Evolutionary conservation across 2,888 invertebrate genomes (phyloP).

Genomic region (Mongoloraphidia duomilia): DNA sequence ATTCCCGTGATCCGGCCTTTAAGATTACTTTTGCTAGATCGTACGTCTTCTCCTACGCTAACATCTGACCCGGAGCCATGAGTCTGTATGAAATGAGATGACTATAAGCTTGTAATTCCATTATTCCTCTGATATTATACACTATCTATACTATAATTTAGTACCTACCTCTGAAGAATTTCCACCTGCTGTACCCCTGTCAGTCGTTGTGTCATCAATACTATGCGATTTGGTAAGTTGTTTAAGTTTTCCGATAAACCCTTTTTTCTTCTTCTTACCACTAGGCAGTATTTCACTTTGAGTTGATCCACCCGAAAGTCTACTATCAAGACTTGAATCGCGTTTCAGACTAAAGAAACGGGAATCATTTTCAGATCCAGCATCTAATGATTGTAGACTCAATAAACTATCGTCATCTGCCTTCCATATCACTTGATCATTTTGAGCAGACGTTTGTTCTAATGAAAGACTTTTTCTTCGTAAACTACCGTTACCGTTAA

Average conservation of each 20-base stretch:
- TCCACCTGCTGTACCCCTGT: constrained; percentile 35
- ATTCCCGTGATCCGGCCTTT: constrained; percentile 70
- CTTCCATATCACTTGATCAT: constrained; percentile 62
- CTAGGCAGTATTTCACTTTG: constrained; percentile 64
- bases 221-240: constrained; percentile 75
- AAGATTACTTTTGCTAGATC: constrained; percentile 57
- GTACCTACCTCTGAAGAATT: constrained; percentile 37
- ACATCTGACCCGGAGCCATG: constrained; percentile 61
- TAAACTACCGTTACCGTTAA: constrained; percentile 17
- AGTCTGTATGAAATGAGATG: constrained; percentile 21
- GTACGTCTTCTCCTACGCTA: constrained; percentile 43
- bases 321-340: constrained; percentile 68
- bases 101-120: constrained; percentile 4
- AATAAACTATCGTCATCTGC: constrained; percentile 73
- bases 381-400: constrained; percentile 64
- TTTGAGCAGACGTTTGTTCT: constrained; percentile 44
- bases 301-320: constrained; percentile 70
- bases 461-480: constrained; percentile 51
- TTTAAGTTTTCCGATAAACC: constrained; percentile 70
- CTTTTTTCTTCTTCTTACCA: constrained; percentile 63
- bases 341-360: constrained; percentile 46
- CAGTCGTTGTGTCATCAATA: constrained; percentile 45
- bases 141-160: constrained; percentile 1
- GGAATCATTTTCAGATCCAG: constrained; percentile 35
- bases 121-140: background rate